These are phyloP conservation scores for Rhagonycha lutea DNA, from an alignment of 2,888 invertebrate species.

Conservation along the genomic window DNA sequence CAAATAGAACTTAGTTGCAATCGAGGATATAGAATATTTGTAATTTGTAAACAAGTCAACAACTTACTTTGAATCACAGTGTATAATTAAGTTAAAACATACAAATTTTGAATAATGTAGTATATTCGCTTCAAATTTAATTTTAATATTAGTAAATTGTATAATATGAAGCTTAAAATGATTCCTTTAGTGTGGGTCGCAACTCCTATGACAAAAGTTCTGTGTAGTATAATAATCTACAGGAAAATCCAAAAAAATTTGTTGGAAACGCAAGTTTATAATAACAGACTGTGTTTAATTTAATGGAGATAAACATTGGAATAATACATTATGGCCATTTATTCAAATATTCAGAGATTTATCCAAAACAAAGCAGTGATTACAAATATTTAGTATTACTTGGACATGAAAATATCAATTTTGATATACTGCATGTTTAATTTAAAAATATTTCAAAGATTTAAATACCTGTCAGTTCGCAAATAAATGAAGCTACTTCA, in stretches of 20 bases:
- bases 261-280: too few relatives aligned
- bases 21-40: background rate
- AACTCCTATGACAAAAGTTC: too few relatives aligned
- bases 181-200: background rate
- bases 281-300: background rate
- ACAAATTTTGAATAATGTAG: background rate
- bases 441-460: background rate
- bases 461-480: constrained; percentile 74
- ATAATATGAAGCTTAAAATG: background rate
- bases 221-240: too few relatives aligned
- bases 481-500: constrained; percentile 77
- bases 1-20: background rate
- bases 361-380: too few relatives aligned
- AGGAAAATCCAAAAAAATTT: too few relatives aligned
- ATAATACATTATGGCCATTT: too few relatives aligned
- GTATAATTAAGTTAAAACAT: background rate
- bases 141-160: background rate
- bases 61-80: background rate
- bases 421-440: background rate
- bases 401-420: background rate
- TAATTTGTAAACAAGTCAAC: background rate
- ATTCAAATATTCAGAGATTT: too few relatives aligned
- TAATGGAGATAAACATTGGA: background rate
- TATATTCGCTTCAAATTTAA: background rate
- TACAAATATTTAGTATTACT: too few relatives aligned